Evolutionary conservation across 2,888 invertebrate genomes (phyloP), one percentile per base, ranked within the genome.

Genomic region (Drepanosiphum platanoidis): DNA sequence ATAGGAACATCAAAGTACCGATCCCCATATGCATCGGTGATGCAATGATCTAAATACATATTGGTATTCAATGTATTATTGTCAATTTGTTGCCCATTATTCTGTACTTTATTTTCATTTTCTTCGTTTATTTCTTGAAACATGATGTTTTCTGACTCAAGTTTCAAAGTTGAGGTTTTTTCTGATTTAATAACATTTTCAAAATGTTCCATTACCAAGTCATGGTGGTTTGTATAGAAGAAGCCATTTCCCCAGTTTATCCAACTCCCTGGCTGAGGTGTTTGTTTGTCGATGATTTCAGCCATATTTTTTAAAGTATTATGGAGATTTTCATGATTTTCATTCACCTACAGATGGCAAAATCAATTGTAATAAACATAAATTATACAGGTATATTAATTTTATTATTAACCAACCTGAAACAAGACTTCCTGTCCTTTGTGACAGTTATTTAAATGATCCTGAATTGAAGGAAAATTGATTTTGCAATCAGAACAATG

Each of bases 401-500:
- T n/a, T n/a, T n/a, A n/a, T n/a, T 46, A 27, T 34, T 27, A 32
- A 46, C 64, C 5, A 36, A 77, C 84, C 70, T 84, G 84, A 32
- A 84, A 84, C 1, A 84, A 58, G n/a, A 84, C 77, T 70, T 84
- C 84, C 77, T 84, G 84, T 36, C 52, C 84, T 77, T 70, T 77
- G 32, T 84, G 84, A 36, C 84, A 84, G 9, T 36, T 77, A 58
- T 68, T 39, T 15, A 84, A 39, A 5, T 84, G 84, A 42, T 84
- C 77, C n/a, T 84, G 68, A 70, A 84, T 77, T 22, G 84, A 84
- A 32, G 58, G 75, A 30, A 84, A 84, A 68, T 84, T 52, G 34
- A 84, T 84, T 30, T 84, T 84, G 15, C 84, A 84, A 27, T 77
- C 77, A 39, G 77, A 84, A 68, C 84, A 84, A 5, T 84, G 84